Base-by-base conservation (phyloP, 2,888 invertebrate genomes). In the Pocota personata region DNA sequence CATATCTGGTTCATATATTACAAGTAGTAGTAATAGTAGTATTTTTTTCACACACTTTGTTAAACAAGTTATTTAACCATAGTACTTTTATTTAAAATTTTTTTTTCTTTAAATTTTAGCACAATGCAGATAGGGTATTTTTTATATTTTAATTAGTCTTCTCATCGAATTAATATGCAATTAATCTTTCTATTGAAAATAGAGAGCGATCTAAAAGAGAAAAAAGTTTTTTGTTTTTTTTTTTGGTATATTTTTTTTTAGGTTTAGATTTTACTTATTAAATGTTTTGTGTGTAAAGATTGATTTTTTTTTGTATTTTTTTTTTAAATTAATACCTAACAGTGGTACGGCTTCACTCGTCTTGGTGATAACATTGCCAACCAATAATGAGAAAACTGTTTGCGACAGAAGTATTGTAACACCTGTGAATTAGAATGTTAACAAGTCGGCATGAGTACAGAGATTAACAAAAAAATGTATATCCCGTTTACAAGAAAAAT, bases 261-360 rank as follows among this genome's bases (percentile, higher is more conserved):
- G 71, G 40, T 83, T 77, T 69, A 67, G 21, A 16, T 77, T 73
- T 55, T 30, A 16, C 40, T 83, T 48, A 58, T 27, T 5, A 52
- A 57, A 24, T 32, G 40, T 73, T 82, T 73, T 62, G 32, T 78
- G 83, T 87, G 73, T 82, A 60, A 64, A 52, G 30, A 69, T 48
- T 48, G 52, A 16, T 57, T 80, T 43, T 55, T 46, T 57, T 64
- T 57, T 30, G 77, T 72, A 32, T 67, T 19, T 57, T 35, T 72
- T 73, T 55, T 77, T 62, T 57, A 37, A 69, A 57, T 46, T 87
- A 90, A 88, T 93, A 98, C 99, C 99, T 97, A 99, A 97, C 93
- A 99, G 96, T 93, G 99, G 99, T 94, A 99, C 97, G 93, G 99
- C 98, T 94, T 99, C 99, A 93, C 99, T 99, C 93, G 99, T 98